Evolutionary conservation across 2,113 vertebrate genomes (phyloP).

Genomic region (Hemiprocne comata): DNA sequence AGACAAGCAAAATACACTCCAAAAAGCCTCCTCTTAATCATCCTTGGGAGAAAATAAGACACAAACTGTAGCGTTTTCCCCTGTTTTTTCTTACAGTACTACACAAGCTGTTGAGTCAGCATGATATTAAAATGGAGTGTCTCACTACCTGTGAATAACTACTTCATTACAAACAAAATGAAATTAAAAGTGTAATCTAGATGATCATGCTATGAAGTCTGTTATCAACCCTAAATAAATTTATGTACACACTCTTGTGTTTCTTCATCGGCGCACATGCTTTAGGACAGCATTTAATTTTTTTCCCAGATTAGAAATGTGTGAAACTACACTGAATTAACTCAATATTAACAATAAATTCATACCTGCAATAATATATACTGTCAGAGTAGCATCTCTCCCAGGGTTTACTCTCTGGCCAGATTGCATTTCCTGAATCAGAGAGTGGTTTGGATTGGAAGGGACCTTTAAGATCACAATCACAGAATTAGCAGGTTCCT

Average conservation of each 20-base stretch:
- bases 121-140: background rate
- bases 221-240: background rate
- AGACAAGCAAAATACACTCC: background rate
- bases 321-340: background rate
- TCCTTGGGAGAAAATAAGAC: background rate
- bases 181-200: background rate
- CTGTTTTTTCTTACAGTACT: background rate
- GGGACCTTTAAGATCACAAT: too few relatives aligned
- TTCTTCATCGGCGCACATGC: background rate
- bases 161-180: background rate
- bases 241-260: too few relatives aligned
- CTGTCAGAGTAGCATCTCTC: background rate
- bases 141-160: background rate
- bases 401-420: background rate
- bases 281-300: background rate
- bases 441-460: too few relatives aligned
- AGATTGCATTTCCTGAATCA: background rate
- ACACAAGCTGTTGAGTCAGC: background rate
- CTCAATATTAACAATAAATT: background rate
- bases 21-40: background rate
- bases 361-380: background rate
- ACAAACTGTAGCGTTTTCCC: accelerated
- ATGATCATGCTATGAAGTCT: background rate
- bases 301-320: background rate
- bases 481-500: too few relatives aligned